phyloP scores from a whole-genome alignment of 2,888 invertebrate species.

The Erebia palarica region DNA sequence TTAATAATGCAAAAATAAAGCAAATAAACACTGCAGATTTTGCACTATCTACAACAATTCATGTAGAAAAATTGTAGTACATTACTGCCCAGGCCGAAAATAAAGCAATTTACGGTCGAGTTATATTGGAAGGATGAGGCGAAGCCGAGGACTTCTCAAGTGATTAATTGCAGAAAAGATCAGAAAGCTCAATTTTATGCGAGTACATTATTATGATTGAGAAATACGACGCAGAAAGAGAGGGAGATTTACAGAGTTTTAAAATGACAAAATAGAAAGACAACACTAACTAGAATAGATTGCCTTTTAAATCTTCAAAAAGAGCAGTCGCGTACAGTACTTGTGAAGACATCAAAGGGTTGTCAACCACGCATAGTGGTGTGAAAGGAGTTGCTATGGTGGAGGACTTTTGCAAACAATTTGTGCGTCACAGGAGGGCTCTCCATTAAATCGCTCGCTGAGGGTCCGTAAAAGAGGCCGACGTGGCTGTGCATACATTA shows the following conservation, averaged over 20 bases:
- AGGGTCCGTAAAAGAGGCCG: conserved; percentile 52
- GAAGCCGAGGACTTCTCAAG: no score
- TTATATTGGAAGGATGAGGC: no score
- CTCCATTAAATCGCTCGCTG: conserved; percentile 69
- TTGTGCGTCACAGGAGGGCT: conserved; percentile 58
- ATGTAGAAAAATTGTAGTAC: no score
- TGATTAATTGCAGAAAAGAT: no score
- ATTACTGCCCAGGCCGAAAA: no score
- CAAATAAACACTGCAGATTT: no score
- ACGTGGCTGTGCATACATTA: conserved; percentile 71
- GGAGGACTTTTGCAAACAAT: conserved; percentile 66
- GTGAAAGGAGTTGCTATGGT: conserved; percentile 38
- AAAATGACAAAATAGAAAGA: not conserved
- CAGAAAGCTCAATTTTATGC: no score
- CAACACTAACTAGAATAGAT: not conserved
- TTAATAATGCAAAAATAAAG: no score
- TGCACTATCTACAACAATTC: no score
- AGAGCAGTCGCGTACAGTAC: conserved; percentile 4
- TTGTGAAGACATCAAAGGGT: conserved; percentile 12
- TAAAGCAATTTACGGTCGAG: no score
- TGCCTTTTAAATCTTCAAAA: conserved; percentile 15
- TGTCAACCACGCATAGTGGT: conserved; percentile 23
- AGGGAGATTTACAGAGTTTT: not conserved
- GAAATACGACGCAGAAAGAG: no score
- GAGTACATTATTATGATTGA: no score